A percentile compares a stretch with the other conserved stretches of the same genome.
phyloP scores from a whole-genome alignment of 2,113 vertebrate species.

The Mandrillus leucophaeus region DNA sequence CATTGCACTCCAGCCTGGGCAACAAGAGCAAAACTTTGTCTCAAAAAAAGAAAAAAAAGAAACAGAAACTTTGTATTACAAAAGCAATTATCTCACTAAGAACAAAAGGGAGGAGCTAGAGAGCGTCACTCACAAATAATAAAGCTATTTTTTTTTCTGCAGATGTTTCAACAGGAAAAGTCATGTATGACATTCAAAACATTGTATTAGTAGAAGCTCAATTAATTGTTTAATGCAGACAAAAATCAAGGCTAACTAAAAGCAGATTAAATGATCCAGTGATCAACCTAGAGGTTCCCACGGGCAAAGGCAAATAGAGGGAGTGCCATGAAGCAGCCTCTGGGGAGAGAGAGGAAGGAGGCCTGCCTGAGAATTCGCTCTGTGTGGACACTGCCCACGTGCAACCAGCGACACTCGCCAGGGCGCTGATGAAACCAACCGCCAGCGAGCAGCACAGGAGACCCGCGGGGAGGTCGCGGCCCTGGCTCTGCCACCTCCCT shows the following conservation, averaged over 20 bases:
- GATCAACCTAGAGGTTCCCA: neutral
- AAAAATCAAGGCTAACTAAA: neutral
- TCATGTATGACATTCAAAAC: neutral
- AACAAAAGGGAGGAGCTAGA: neutral
- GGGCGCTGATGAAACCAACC: neutral
- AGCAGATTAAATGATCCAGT: neutral
- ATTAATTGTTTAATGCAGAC: neutral
- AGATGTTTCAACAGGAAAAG: neutral
- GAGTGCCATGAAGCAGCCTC: neutral
- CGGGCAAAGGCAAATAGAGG: neutral
- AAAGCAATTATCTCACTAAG: neutral
- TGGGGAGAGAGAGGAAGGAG: neutral
- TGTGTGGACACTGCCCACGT: fast-evolving
- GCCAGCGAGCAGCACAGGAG: neutral
- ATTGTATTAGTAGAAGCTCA: neutral
- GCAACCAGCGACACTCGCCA: neutral
- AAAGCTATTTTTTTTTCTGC: neutral
- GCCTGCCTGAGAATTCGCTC: neutral
- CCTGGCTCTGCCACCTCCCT: neutral
- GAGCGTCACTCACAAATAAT: neutral
- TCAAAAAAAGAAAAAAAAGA: too few relatives aligned
- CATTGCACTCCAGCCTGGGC: too few relatives aligned
- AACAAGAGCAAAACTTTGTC: too few relatives aligned
- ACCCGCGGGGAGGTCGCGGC: fast-evolving
- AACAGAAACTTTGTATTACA: neutral